A percentile compares a stretch with the other conserved stretches of the same genome.
Conservation (phyloP, 1,140 invertebrate genomes). For the Brachionus koreanus region DNA sequence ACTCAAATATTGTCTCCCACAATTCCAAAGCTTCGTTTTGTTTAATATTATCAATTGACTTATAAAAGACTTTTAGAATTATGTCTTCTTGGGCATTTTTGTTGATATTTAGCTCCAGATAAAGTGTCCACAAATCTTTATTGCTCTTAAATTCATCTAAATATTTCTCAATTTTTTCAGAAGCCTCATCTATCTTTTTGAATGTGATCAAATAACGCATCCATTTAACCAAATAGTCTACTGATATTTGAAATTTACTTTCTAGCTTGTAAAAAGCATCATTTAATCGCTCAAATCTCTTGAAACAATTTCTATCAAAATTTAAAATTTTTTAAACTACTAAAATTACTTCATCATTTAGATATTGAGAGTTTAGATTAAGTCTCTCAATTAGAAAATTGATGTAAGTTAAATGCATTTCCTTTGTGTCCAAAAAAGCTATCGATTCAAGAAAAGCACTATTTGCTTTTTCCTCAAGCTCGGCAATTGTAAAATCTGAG, state of each 20-base stretch:
- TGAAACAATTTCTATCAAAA: no score
- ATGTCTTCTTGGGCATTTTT: background rate
- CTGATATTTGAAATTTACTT: background rate
- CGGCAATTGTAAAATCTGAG: slow-evolving; percentile 35
- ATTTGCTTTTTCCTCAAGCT: slow-evolving; percentile 33
- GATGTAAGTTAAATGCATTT: slow-evolving; percentile 37
- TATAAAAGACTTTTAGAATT: background rate
- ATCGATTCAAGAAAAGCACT: background rate
- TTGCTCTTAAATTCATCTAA: background rate
- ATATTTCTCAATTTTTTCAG: background rate
- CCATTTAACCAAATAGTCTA: slow-evolving; percentile 26
- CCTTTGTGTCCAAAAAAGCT: background rate
- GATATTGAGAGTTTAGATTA: slow-evolving; percentile 15
- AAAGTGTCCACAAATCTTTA: slow-evolving; percentile 34
- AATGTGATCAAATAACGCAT: slow-evolving; percentile 26
- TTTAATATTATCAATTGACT: background rate
- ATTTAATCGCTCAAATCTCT: slow-evolving; percentile 37
- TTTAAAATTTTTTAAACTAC: no score
- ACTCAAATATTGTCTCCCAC: background rate
- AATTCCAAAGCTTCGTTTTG: slow-evolving; percentile 5
- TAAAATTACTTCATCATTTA: slow-evolving; percentile 44
- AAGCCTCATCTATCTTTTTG: background rate
- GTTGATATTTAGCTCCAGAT: background rate
- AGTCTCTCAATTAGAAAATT: slow-evolving; percentile 22
- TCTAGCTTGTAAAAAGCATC: background rate